phyloP scores from a whole-genome alignment of 1,140 invertebrate genomes.

The Diabrotica virgifera region DNA sequence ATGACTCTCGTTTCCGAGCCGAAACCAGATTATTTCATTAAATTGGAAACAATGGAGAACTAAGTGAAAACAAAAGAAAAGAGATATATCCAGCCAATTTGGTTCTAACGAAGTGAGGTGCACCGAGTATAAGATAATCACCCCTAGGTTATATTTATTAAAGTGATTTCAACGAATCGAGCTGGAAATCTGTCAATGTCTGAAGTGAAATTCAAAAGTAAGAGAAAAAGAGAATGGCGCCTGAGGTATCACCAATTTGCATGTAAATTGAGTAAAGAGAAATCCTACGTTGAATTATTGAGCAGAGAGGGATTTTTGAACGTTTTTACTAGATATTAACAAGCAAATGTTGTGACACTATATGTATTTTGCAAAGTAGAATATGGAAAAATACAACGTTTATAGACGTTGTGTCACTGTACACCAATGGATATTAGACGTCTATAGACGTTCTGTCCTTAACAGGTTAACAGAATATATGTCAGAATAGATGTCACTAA shows the following conservation, averaged over 20 bases:
- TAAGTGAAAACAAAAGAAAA: background rate
- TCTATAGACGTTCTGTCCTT: too few species aligned
- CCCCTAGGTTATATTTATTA: slow-evolving; percentile 25
- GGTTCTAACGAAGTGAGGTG: background rate
- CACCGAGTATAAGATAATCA: slow-evolving; percentile 11
- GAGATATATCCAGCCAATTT: slow-evolving; percentile 1
- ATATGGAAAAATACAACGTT: too few species aligned
- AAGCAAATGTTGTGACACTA: too few species aligned
- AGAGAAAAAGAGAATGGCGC: slow-evolving; percentile 29
- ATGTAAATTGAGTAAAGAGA: slow-evolving; percentile 38
- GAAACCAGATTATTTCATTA: slow-evolving; percentile 1
- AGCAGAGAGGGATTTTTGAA: too few species aligned
- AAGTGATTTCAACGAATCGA: slow-evolving; percentile 29
- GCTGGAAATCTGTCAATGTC: slow-evolving; percentile 34
- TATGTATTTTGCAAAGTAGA: too few species aligned
- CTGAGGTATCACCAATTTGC: slow-evolving; percentile 31
- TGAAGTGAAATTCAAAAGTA: slow-evolving; percentile 29
- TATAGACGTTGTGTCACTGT: too few species aligned
- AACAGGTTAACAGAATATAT: too few species aligned
- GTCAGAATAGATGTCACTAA: too few species aligned
- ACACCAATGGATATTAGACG: too few species aligned
- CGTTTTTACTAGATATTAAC: too few species aligned
- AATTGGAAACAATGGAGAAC: background rate
- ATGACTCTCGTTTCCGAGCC: background rate
- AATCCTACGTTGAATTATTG: background rate